Evolutionary conservation across 2,888 invertebrate genomes (phyloP).

Genomic region (Troides oblongomaculatus): DNA sequence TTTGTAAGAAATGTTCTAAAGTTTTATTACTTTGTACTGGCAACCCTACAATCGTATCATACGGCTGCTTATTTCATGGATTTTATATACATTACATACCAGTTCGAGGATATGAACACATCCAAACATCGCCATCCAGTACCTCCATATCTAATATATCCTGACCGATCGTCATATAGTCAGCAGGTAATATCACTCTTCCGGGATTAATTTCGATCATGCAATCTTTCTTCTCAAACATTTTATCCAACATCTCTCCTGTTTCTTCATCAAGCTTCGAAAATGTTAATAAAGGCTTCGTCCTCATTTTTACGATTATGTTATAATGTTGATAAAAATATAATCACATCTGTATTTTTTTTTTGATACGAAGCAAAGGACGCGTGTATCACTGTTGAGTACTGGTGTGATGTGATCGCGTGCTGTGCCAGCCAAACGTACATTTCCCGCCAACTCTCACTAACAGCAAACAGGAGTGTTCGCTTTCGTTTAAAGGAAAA

Average conservation of each 20-base stretch:
- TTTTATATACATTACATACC: constrained; percentile 77
- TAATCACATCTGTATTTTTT: constrained; percentile 25
- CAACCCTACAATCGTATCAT: too few species aligned
- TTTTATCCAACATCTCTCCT: constrained; percentile 81
- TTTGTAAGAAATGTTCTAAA: too few species aligned
- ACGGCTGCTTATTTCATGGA: background rate
- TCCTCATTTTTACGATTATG: constrained; percentile 54
- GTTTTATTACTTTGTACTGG: too few species aligned
- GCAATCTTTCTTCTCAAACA: constrained; percentile 84
- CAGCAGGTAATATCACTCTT: constrained; percentile 84
- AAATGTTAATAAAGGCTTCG: constrained; percentile 70
- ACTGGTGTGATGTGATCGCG: constrained; percentile 55
- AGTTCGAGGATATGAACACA: constrained; percentile 93
- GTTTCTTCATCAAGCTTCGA: constrained; percentile 81
- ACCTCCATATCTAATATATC: constrained; percentile 86
- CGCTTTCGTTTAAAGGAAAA: constrained; percentile 52
- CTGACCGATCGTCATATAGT: constrained; percentile 84
- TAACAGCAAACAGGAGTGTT: constrained; percentile 43
- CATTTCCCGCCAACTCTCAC: constrained; percentile 55
- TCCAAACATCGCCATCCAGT: constrained; percentile 88
- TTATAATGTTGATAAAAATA: constrained; percentile 4
- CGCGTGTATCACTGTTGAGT: constrained; percentile 37
- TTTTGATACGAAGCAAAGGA: constrained; percentile 7
- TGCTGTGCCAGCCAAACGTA: constrained; percentile 40
- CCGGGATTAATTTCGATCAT: constrained; percentile 88